Base-by-base conservation (phyloP, 2,888 invertebrate genomes). In the Erebia epiphron region DNA sequence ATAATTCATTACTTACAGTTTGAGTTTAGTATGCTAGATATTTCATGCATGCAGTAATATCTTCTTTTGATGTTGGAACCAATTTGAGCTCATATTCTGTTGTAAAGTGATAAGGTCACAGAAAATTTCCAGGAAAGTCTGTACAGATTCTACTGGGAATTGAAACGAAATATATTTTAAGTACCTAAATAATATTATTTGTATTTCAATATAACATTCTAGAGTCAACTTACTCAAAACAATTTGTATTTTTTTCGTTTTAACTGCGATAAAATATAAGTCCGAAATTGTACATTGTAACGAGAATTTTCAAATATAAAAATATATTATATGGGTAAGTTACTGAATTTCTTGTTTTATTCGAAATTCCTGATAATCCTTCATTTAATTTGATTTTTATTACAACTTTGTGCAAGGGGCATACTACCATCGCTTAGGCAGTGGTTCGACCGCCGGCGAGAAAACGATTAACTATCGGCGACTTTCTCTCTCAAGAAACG, bases 241-340 rank as follows among this genome's bases (percentile, higher is more conserved):
- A 56, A 66, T 56, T n/a, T 58, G 41, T 63, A 41, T 60, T 66
- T 68, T 66, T 68, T 68, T 81, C 79, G 80, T 84, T 78, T 77
- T 82, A 85, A 86, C 82, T 74, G 78, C 79, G 82, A 79, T 82
- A 80, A 75, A 81, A 76, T 79, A 10, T 86, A 86, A 85, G 88
- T 88, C 88, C 87, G 83, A 84, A 77, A 78, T 73, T 80, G 91
- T 91, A 92, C 81, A 92, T 90, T 92, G 86, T 90, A 91, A 83
- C 89, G 86, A 86, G 83, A 88, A 90, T 86, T 90, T 91, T 90
- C 86, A 86, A 91, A 86, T 80, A 86, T 86, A 86, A 86, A 87
- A 88, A 86, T 86, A 87, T 82, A 89, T 88, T 84, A 89, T 91
- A 91, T 86, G 83, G 85, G 79, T 92, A 91, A 92, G 92, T 92